A percentile compares a stretch with the other conserved stretches of the same genome.
phyloP scores from a whole-genome alignment of 2,888 invertebrate species.

The Leucozona laternaria region DNA sequence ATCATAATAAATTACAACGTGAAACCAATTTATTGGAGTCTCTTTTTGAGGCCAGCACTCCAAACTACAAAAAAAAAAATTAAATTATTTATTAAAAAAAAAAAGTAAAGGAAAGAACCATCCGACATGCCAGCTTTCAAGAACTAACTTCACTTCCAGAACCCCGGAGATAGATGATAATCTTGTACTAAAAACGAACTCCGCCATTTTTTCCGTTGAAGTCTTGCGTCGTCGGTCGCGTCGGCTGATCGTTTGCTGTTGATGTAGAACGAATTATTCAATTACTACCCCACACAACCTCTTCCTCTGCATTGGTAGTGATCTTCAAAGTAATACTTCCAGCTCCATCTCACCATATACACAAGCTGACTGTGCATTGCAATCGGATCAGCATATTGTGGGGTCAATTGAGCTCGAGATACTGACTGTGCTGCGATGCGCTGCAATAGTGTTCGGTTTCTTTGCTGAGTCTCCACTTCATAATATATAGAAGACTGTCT shows the following conservation, averaged over 20 bases:
- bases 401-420: conserved; percentile 32
- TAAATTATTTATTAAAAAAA: background rate
- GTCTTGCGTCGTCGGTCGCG: background rate
- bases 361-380: conserved; percentile 19
- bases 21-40: conserved; percentile 53
- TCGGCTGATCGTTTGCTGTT: background rate
- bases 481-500: background rate
- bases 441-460: conserved; percentile 8
- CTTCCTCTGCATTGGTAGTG: background rate
- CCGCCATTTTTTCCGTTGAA: background rate
- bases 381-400: conserved; percentile 6
- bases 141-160: conserved; percentile 38
- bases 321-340: conserved; percentile 21
- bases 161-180: conserved; percentile 46
- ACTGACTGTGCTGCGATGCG: background rate
- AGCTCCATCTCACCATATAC: background rate
- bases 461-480: conserved; percentile 3
- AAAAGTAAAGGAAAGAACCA: background rate
- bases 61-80: no score
- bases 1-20: conserved; percentile 49
- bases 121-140: conserved; percentile 29
- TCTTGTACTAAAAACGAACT: conserved; percentile 12
- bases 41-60: conserved; percentile 32
- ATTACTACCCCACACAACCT: conserved; percentile 18
- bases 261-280: conserved; percentile 45